Percentiles rank a stretch among this genome's conserved stretches.
These are phyloP conservation scores for Rotaria macrura DNA, from an alignment of 2,888 invertebrate genomes.

Conservation along the genomic window DNA sequence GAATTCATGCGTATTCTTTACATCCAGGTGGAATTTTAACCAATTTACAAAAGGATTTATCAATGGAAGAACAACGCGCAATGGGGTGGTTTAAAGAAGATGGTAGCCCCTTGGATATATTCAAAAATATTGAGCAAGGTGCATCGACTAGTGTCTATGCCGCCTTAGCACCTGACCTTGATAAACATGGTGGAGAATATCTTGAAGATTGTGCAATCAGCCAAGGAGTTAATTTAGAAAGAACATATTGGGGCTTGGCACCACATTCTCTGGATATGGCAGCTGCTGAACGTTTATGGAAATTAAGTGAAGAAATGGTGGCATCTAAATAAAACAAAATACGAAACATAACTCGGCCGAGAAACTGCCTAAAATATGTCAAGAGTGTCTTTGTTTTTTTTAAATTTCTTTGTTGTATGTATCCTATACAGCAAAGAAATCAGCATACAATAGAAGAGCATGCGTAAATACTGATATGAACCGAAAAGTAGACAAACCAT, in stretches of 20 bases:
- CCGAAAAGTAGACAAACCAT: too few species aligned
- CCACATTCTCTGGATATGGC: neutral
- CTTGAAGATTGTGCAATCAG: neutral
- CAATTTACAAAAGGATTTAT: neutral
- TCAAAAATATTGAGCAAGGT: slow-evolving; percentile 19
- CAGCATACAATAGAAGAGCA: too few species aligned
- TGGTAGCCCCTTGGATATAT: neutral
- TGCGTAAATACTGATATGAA: too few species aligned
- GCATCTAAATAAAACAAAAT: too few species aligned
- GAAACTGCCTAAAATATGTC: too few species aligned
- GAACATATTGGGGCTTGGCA: neutral
- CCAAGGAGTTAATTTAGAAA: neutral
- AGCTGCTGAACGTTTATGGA: neutral
- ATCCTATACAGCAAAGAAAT: too few species aligned
- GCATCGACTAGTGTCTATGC: slow-evolving; percentile 16
- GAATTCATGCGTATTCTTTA: neutral
- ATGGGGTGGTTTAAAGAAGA: neutral
- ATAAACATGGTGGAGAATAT: neutral
- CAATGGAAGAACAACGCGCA: neutral
- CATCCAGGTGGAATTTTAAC: neutral
- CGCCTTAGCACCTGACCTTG: slow-evolving; percentile 1
- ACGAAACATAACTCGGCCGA: too few species aligned
- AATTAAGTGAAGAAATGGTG: neutral
- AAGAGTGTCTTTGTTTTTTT: too few species aligned
- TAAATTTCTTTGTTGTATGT: too few species aligned